Conservation (phyloP, 2,888 invertebrate species). For the Rhingia campestris region DNA sequence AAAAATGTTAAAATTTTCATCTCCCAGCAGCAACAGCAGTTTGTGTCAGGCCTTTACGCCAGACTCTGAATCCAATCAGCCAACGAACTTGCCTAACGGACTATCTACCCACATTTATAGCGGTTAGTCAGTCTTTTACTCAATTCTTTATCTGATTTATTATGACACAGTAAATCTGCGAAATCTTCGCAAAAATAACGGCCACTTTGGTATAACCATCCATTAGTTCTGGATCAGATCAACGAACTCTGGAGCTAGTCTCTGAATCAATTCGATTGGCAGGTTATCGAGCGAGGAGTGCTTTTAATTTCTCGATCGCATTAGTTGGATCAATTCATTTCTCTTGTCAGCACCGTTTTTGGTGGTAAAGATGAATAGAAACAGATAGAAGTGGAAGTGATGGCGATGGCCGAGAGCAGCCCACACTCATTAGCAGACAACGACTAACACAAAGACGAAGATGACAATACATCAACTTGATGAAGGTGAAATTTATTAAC, state of each 20-base stretch:
- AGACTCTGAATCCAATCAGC: conserved; percentile 21
- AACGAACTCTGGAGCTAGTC: conserved; percentile 42
- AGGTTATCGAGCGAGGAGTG: conserved; percentile 34
- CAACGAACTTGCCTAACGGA: conserved; percentile 35
- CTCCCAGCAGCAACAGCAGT: not conserved
- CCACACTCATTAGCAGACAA: conserved; percentile 19
- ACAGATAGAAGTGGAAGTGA: conserved; percentile 35
- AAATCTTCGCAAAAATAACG: conserved; percentile 45
- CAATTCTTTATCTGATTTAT: conserved; percentile 45
- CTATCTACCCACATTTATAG: not conserved
- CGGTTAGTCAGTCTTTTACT: not conserved
- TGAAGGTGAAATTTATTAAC: conserved; percentile 73
- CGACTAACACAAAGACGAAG: too few species aligned
- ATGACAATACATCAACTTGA: conserved; percentile 58
- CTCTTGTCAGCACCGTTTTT: conserved; percentile 41
- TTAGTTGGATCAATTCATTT: conserved; percentile 58
- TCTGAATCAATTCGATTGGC: not conserved
- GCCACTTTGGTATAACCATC: conserved; percentile 31
- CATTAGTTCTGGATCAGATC: conserved; percentile 58
- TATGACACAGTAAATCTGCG: conserved; percentile 44
- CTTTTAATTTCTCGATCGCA: conserved; percentile 65
- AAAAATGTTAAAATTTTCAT: conserved; percentile 4
- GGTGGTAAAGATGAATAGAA: conserved; percentile 13
- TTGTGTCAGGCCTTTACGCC: not conserved
- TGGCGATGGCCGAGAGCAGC: conserved; percentile 40